Percentiles rank a stretch among this genome's conserved stretches.
These are phyloP conservation scores for Haliclystus octoradiatus DNA, from an alignment of 30 jellyfish, hydroid and myxozoan species.

Conservation along the genomic window DNA sequence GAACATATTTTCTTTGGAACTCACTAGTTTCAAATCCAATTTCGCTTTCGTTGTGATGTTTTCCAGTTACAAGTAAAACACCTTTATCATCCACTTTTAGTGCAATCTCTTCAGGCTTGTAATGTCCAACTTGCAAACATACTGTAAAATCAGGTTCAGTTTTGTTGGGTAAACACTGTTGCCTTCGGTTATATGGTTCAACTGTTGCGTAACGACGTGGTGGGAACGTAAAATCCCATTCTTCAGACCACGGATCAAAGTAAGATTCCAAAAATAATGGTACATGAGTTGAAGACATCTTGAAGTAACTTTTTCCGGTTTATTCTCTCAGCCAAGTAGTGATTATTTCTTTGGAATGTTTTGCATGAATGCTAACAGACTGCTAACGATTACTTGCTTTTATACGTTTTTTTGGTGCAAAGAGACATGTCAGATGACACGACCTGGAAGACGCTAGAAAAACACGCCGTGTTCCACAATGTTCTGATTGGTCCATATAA, in stretches of 20 bases:
- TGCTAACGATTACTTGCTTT: too few relatives aligned
- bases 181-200: neutral
- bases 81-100: constrained; percentile 4
- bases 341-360: too few relatives aligned
- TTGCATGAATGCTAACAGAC: too few relatives aligned
- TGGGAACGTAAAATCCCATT: constrained; percentile 1
- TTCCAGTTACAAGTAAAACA: constrained; percentile 19
- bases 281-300: too few relatives aligned
- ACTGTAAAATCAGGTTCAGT: neutral
- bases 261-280: too few relatives aligned
- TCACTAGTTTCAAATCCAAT: constrained; percentile 49
- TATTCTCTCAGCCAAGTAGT: too few relatives aligned
- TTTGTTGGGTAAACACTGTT: neutral
- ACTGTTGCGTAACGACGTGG: neutral
- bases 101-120: constrained; percentile 5
- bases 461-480: too few relatives aligned
- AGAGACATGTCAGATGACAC: too few relatives aligned
- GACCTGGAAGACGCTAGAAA: too few relatives aligned
- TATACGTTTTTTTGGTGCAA: too few relatives aligned
- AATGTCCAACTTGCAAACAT: neutral
- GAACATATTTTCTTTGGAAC: constrained; percentile 32
- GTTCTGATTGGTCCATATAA: too few relatives aligned
- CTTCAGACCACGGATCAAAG: neutral
- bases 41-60: constrained; percentile 41
- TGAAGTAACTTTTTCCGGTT: too few relatives aligned